Evolutionary conservation across 2,113 vertebrate genomes (phyloP).

Genomic region (Pygoscelis antarcticus): DNA sequence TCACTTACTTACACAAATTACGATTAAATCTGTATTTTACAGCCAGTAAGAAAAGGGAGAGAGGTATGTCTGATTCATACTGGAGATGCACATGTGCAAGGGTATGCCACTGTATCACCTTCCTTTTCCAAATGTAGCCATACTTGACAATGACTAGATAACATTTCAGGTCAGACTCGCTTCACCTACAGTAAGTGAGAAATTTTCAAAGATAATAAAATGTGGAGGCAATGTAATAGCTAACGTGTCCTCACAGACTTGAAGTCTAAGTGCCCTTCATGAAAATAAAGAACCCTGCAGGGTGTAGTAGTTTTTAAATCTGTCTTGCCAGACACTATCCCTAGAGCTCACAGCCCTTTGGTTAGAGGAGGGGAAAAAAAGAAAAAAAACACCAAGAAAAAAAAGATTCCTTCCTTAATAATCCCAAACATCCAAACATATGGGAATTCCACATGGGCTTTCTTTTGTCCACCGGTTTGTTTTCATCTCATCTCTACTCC

Average conservation of each 20-base stretch:
- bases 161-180: neutral
- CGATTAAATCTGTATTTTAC: neutral
- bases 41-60: neutral
- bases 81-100: neutral
- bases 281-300: neutral
- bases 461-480: neutral
- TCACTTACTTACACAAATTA: neutral
- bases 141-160: neutral
- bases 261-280: neutral
- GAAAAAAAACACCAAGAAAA: fast-evolving
- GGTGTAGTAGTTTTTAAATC: neutral
- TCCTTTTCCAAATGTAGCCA: neutral
- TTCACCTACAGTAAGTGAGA: neutral
- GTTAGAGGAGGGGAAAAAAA: too few relatives aligned
- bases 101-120: neutral
- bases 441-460: neutral
- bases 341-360: neutral
- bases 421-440: neutral
- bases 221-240: neutral
- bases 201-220: neutral
- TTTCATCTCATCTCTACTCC: neutral
- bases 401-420: neutral
- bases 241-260: neutral
- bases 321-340: neutral
- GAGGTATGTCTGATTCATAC: neutral